Evolutionary conservation across 2,888 invertebrate genomes (phyloP), one percentile per base, ranked within the genome.

Genomic region (Parnassius glacialis): DNA sequence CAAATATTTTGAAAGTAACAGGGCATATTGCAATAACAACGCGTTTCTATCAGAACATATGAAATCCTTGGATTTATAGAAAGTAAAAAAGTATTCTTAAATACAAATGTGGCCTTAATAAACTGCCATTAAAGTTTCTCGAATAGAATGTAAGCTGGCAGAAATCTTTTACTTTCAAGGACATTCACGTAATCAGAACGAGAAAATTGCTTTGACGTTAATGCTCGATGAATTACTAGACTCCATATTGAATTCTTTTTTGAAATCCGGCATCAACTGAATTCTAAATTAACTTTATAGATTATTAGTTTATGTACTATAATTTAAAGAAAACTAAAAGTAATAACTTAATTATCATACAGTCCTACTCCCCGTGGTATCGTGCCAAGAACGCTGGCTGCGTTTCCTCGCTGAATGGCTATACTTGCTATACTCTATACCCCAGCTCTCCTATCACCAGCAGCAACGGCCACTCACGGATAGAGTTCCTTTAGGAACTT

Each of bases 81-180:
- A 34, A 34, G 34, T 7, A 34, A 34, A 34, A 62, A 57, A 48
- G 47, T 57, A 53, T 57, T 53, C 47, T 57, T 52, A 44, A 50
- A 48, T 50, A 56, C 50, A 61, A 56, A 57, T 53, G 43, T 57
- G 25, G 16, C 25, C 50, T 48, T 11, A 50, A 51, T 54, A 57
- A 62, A 42, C 25, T 52, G 51, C 45, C 61, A 34, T 20, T 44
- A 50, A 57, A 42, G 48, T 50, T 55, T 48, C 43, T 47, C 59
- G 20, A 56, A 45, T 20, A 51, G 9, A 58, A 58, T 13, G 43
- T 44, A 55, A 44, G 41, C n/a, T 51, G 2, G 12, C 43, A 57
- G 57, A 53, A 62, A 57, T 48, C 50, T 52, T 53, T n/a, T 57
- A 44, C 57, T 53, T 62, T 12, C 57, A 62, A 57, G 52, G 61